Base-by-base conservation (phyloP, 1,140 invertebrate genomes). In the Zaprionus kolodkinae region DNA sequence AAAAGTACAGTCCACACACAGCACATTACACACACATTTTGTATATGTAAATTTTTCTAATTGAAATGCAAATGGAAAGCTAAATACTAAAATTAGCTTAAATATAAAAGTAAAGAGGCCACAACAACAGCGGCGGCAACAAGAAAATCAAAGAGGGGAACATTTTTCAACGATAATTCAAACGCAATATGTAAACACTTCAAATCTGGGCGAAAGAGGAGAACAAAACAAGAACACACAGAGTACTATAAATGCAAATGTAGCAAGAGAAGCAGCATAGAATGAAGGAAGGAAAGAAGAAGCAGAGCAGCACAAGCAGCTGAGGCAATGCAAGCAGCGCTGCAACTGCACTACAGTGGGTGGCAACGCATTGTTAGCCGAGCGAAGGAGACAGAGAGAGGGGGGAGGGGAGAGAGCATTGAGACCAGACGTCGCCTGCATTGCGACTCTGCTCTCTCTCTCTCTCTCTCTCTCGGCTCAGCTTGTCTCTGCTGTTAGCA, bases 11-110 rank as follows among this genome's bases (percentile, higher is more conserved):
- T 56, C 27, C 60, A 55, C 48, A 55, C 48, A 56, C 67, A 73
- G 57, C 48, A 43, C 38, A 21, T 21, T 21, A 57, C 52, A 57
- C 17, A 21, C 1, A 30, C 17, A 48, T 60, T 27, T 10, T 9
- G 12, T 13, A n/a, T 72, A 52, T 56, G 40, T 59, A 67, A 25
- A 52, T 72, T 74, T 87, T 88, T 64, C 72, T 21, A 89, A 88
- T 88, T 89, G 74, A 84, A 84, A 88, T 84, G 81, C 80, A 89
- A 87, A 87, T 73, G 83, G 43, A 86, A 86, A 79, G 63, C 79
- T 76, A 86, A 78, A 86, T 82, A 78, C 85, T 88, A 88, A 89
- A 88, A 89, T 89, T 88, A 88, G 84, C 85, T 89, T 89, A 70
- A 78, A 83, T 61, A 72, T 55, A 84, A 85, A 84, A 83, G 71